phyloP scores from a whole-genome alignment of 1,140 invertebrate species.

The Rhyacophila brunnea region DNA sequence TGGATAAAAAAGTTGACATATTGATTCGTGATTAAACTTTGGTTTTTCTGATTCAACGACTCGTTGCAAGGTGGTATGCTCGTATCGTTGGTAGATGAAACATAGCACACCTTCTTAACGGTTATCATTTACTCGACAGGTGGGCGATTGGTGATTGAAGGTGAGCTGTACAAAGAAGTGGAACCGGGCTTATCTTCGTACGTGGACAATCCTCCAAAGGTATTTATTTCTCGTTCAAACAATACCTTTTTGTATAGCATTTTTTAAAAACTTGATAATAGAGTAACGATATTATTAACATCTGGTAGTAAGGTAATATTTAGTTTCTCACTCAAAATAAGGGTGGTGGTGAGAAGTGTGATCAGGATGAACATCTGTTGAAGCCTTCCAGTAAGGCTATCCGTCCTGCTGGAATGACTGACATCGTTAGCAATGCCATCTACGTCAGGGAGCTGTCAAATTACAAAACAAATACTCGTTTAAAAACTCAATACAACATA shows the following conservation, averaged over 20 bases:
- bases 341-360: constrained; percentile 8
- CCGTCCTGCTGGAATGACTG: constrained; percentile 5
- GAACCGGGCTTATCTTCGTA: constrained; percentile 89
- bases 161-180: constrained; percentile 79
- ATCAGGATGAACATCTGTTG: constrained; percentile 14
- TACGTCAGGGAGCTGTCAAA: constrained; percentile 22
- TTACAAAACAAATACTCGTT: not conserved
- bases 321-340: constrained; percentile 22
- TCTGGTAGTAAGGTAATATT: no score
- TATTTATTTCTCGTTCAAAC: no score
- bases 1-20: no score
- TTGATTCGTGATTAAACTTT: no score
- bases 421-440: constrained; percentile 9
- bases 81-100: no score
- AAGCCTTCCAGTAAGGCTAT: constrained; percentile 13
- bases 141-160: constrained; percentile 69
- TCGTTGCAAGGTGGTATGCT: no score
- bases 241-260: no score
- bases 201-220: constrained; percentile 72
- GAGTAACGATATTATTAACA: no score
- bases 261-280: no score
- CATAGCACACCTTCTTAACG: no score
- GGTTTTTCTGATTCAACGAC: no score
- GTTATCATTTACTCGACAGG: constrained; percentile 48
- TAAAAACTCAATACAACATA: not conserved